Evolutionary conservation across 2,888 invertebrate species (phyloP).

Genomic region (Aleiodes leptofemur): DNA sequence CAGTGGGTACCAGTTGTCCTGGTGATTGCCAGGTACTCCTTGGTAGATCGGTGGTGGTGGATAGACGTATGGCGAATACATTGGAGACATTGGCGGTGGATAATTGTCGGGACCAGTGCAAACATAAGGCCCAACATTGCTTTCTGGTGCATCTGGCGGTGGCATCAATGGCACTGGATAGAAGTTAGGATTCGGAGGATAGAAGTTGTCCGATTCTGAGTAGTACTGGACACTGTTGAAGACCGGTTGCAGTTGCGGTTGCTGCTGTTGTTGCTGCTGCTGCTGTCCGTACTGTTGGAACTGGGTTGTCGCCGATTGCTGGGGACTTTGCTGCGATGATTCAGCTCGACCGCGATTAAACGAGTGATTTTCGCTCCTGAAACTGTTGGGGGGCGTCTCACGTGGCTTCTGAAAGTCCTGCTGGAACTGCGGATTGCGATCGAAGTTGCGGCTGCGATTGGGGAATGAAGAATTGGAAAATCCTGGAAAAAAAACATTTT

Average conservation of each 20-base stretch:
- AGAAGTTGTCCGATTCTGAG: constrained; percentile 60
- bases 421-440: constrained; percentile 9
- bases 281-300: constrained; percentile 41
- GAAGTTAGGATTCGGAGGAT: constrained; percentile 57
- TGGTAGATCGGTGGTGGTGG: constrained; percentile 59
- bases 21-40: constrained; percentile 52
- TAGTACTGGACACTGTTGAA: constrained; percentile 52
- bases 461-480: too few relatives aligned
- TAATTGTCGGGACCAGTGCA: constrained; percentile 50
- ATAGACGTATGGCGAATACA: constrained; percentile 62
- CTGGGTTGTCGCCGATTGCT: constrained; percentile 37
- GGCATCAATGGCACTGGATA: constrained; percentile 61
- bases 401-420: constrained; percentile 40
- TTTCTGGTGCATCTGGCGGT: constrained; percentile 59
- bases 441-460: too few relatives aligned
- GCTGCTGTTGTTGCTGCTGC: constrained; percentile 42
- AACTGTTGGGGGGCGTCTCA: too few relatives aligned
- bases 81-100: constrained; percentile 54
- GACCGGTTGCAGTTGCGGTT: not conserved
- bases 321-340: too few relatives aligned
- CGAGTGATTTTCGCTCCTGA: too few relatives aligned
- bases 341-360: too few relatives aligned
- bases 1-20: constrained; percentile 66
- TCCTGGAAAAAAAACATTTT: too few relatives aligned
- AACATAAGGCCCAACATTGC: constrained; percentile 43